A percentile compares a stretch with the other conserved stretches of the same genome.
Evolutionary conservation across 2,888 invertebrate genomes (phyloP).

Genomic region (Ectemnius cavifrons): DNA sequence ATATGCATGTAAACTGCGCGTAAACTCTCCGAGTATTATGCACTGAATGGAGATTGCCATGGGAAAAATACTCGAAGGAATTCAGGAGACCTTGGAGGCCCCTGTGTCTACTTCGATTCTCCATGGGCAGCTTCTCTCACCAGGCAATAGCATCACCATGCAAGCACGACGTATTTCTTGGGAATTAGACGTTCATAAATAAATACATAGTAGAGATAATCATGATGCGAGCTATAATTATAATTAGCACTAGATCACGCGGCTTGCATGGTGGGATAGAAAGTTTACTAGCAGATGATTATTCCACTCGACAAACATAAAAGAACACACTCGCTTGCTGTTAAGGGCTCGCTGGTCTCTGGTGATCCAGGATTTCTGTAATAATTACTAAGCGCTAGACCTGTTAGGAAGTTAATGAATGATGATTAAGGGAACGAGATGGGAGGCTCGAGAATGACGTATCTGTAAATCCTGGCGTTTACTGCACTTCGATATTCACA

Average conservation of each 20-base stretch:
- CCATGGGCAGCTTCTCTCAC: no score
- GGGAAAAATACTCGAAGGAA: slow-evolving; percentile 34
- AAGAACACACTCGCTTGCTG: slow-evolving; percentile 42
- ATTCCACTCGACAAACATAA: slow-evolving; percentile 21
- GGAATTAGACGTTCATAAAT: no score
- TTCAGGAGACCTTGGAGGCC: slow-evolving; percentile 6
- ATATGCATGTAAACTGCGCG: no score
- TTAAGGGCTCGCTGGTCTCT: slow-evolving; percentile 38
- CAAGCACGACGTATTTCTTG: no score
- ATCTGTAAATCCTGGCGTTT: slow-evolving; percentile 3
- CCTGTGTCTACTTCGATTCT: no score
- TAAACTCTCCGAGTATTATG: background rate
- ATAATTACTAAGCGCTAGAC: slow-evolving; percentile 31
- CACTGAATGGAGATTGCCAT: slow-evolving; percentile 20
- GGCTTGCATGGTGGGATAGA: slow-evolving; percentile 31
- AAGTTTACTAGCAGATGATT: slow-evolving; percentile 30
- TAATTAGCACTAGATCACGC: slow-evolving; percentile 32
- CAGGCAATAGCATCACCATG: no score
- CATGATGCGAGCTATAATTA: no score
- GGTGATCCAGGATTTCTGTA: slow-evolving; percentile 45
- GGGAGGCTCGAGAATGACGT: slow-evolving; percentile 16
- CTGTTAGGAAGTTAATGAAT: slow-evolving; percentile 46
- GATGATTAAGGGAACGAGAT: slow-evolving; percentile 32
- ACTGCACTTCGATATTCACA: slow-evolving; percentile 16
- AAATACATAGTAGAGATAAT: no score